phyloP scores from a whole-genome alignment of 2,888 invertebrate genomes.

The Heteromurus nitidus region DNA sequence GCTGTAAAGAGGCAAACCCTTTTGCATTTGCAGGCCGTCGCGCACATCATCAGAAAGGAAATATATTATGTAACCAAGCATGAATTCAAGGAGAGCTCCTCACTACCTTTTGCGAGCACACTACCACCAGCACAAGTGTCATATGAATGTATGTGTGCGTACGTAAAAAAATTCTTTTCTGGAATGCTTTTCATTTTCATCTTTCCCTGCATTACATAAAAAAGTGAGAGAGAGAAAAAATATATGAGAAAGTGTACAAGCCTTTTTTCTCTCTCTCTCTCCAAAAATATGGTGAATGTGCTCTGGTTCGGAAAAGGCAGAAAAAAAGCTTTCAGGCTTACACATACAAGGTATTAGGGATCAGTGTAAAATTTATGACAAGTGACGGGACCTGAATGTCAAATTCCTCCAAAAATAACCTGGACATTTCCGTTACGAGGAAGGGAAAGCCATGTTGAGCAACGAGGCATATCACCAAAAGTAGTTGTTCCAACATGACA shows the following conservation, averaged over 20 bases:
- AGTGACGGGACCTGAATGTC: slow-evolving; percentile 66
- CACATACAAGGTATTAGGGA: slow-evolving; percentile 64
- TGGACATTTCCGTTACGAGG: slow-evolving; percentile 56
- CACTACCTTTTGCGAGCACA: no score
- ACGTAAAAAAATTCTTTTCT: slow-evolving; percentile 30
- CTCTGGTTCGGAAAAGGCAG: slow-evolving; percentile 56
- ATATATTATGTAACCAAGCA: slow-evolving; percentile 35
- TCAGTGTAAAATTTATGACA: slow-evolving; percentile 68
- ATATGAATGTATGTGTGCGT: not conserved
- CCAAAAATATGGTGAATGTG: slow-evolving; percentile 56
- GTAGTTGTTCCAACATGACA: no score
- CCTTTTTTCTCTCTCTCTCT: not conserved
- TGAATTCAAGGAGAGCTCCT: slow-evolving; percentile 39
- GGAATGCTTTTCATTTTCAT: not conserved
- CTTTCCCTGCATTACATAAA: not conserved
- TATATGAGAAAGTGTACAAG: not conserved
- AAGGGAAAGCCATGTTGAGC: not conserved
- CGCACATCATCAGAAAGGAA: slow-evolving; percentile 42
- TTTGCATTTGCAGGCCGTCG: slow-evolving; percentile 57
- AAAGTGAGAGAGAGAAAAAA: not conserved
- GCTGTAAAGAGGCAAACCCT: slow-evolving; percentile 38
- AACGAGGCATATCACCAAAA: not conserved
- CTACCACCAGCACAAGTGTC: not conserved
- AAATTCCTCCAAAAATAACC: slow-evolving; percentile 65
- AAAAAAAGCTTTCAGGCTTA: slow-evolving; percentile 63